Evolutionary conservation across 2,888 invertebrate genomes (phyloP).

Genomic region (Melinaea menophilus): DNA sequence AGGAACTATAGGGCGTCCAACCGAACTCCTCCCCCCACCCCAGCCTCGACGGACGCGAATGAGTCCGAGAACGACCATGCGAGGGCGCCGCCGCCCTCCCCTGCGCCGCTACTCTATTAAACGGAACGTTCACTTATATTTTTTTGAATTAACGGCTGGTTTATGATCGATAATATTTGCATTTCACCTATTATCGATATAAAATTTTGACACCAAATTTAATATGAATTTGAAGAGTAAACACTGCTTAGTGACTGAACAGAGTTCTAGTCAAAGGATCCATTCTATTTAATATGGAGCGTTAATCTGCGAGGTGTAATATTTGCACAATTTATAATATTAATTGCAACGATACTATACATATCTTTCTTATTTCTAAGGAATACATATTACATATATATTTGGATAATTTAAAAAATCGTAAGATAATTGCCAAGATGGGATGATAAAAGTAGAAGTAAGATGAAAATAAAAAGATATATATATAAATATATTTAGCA

Average conservation of each 20-base stretch:
- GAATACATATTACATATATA: neutral
- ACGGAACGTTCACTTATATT: neutral
- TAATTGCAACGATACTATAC: constrained; percentile 3
- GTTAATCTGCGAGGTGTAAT: no score
- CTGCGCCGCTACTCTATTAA: constrained; percentile 70
- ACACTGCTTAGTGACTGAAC: constrained; percentile 1
- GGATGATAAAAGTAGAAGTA: no score
- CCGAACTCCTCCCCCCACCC: constrained; percentile 96
- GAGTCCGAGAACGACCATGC: constrained; percentile 88
- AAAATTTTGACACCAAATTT: neutral
- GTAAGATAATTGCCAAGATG: no score
- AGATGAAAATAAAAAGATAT: no score
- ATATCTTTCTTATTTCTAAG: neutral
- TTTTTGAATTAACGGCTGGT: neutral
- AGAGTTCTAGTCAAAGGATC: no score
- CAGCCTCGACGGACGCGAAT: constrained; percentile 95
- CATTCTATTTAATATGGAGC: no score
- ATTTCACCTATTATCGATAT: neutral
- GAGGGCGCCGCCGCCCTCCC: constrained; percentile 91
- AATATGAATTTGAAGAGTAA: neutral
- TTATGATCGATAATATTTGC: constrained; percentile 3
- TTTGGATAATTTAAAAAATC: no score
- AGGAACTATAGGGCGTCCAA: constrained; percentile 88
- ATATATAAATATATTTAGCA: no score
- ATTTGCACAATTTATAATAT: no score